Evolutionary conservation across 2,888 invertebrate genomes (phyloP), one percentile per base, ranked within the genome.

Genomic region (Synergus gifuensis): DNA sequence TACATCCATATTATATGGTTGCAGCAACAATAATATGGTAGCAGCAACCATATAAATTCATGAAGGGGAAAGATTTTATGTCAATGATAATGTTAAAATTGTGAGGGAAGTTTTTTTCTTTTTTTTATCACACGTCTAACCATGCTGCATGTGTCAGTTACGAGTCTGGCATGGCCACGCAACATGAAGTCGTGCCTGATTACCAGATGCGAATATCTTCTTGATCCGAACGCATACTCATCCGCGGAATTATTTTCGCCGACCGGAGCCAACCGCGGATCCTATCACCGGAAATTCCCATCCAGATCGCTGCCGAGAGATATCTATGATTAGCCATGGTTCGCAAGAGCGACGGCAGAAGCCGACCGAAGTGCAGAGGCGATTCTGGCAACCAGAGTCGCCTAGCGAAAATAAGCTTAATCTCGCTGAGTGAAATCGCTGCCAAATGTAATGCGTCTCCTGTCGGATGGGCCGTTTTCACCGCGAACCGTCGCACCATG

Each of bases 381-480:
- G 81, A 81, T 82, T 84, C 81, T 85, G 83, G 83, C 85, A 85
- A 84, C 81, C 78, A 86, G 85, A 86, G 85, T 87, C 85, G 85
- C 86, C 84, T 85, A 86, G 87, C 88, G 89, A 89, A 89, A 92
- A 90, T 91, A 91, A 91, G 91, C 91, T 91, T 90, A 91, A 91
- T 92, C 88, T 89, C 88, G 89, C 89, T 90, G 89, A 90, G 91
- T 91, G 90, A 90, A 91, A 90, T 90, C 88, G 44, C 89, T 91
- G 91, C 91, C 91, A 91, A 91, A 91, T 87, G 87, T 83, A 84
- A 82, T 80, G 82, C 83, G 80, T 54, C 67, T 64, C 28, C 83
- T 77, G 54, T 66, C 36, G 11, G n/a, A 60, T n/a, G 49, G 69
- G 16, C 28, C 44, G 76, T 54, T 73, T 54, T 49, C 49, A 49